A percentile compares a stretch with the other conserved stretches of the same genome.
These are phyloP conservation scores for Apteryx owenii DNA, from an alignment of 2,113 vertebrate species.

Conservation along the genomic window DNA sequence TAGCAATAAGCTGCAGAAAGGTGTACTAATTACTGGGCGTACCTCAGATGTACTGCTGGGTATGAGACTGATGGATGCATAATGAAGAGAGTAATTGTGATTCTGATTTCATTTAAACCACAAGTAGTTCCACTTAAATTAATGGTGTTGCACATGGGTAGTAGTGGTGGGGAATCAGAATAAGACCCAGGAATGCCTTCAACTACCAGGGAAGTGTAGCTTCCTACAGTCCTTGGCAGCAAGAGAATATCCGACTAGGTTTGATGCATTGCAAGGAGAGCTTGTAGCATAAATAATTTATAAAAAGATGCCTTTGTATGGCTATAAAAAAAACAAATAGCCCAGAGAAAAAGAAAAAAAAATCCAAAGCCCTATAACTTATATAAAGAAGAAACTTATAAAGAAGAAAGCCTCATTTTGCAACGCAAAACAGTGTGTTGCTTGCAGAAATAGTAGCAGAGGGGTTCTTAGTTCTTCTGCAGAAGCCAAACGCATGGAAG, in stretches of 20 bases:
- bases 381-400: background rate
- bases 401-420: background rate
- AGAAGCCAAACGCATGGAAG: background rate
- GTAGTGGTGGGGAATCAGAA: background rate
- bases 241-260: background rate
- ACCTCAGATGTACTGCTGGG: background rate
- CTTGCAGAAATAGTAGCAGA: background rate
- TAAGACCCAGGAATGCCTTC: background rate
- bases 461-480: background rate
- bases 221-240: background rate
- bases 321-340: slow-evolving; percentile 1
- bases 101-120: slow-evolving; percentile 44
- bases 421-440: background rate
- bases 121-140: background rate
- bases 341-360: slow-evolving; percentile 30
- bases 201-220: background rate
- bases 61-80: slow-evolving; percentile 27
- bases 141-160: background rate
- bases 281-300: slow-evolving; percentile 21
- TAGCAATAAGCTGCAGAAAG: slow-evolving; percentile 34
- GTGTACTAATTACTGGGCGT: slow-evolving; percentile 21
- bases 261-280: slow-evolving; percentile 5
- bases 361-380: background rate
- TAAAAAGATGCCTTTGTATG: background rate
- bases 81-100: slow-evolving; percentile 23